Evolutionary conservation across 1,140 invertebrate genomes (phyloP), one percentile per base, ranked within the genome.

Genomic region (Oedothorax gibbosus): DNA sequence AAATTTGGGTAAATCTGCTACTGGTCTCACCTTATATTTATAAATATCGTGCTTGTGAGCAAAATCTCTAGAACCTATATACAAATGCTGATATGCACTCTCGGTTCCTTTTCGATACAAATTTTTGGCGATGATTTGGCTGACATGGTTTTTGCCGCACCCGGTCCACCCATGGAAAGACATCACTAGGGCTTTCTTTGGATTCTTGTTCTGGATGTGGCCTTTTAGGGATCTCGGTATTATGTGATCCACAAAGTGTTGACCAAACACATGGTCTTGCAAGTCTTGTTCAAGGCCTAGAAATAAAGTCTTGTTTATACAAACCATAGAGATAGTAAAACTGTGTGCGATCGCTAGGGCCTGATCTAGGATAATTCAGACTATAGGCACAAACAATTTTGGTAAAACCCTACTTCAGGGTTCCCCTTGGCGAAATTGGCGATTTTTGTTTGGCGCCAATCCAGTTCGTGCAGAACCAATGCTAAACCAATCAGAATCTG

Each of bases 131-230:
- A 99, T 95, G 88, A 97, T 93, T 78, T 92, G 92, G n/a, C 93
- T 91, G 11, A 97, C 94, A 92, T 93, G 96, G 89, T 96, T 98
- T 89, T 98, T 98, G 0, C 96, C 96, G 72, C 93, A 93, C 50
- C 96, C 96, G 10, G 95, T 93, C 89, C 93, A 93, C 0, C 95
- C 95, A 91, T 96, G 95, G 77, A 91, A 90, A 14, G 89, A 90
- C 54, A 91, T 80, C 20, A 91, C 91, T 9, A 91, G 86, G 2
- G 91, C 88, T 86, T 91, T 91, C 20, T 85, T 85, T 11, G 91
- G 90, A 49, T 88, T 87, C 9, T 85, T 75, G 75, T 90, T 88
- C 8, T 84, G 62, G 7, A 91, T 64, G 78, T 91, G 90, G 12
- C 87, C 87, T 50, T 87, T 75, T 7, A 91, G 20, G 0, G 89